These are phyloP conservation scores for Platichthys flesus DNA, from an alignment of 2,113 vertebrate genomes.

Conservation along the genomic window DNA sequence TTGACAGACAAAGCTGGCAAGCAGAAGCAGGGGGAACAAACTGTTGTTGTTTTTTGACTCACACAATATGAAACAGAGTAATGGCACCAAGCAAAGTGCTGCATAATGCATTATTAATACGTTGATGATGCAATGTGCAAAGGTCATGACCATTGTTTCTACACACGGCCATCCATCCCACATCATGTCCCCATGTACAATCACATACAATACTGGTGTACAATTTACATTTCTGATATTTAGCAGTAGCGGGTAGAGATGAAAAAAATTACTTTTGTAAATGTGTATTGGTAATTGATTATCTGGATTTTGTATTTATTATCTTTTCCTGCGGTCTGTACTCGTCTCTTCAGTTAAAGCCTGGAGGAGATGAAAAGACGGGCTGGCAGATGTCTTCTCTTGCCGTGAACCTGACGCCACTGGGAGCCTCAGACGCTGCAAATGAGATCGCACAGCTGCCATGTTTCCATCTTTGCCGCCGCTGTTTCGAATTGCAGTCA, in stretches of 20 bases:
- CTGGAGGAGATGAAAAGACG: conserved; percentile 40
- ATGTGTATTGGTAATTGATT: conserved; percentile 16
- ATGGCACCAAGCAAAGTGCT: conserved; percentile 76
- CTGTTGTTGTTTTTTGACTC: conserved; percentile 70
- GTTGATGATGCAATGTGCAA: conserved; percentile 76
- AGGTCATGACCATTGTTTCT: conserved; percentile 75
- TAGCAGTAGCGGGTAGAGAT: not conserved
- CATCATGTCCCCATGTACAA: not conserved
- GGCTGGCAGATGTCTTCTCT: conserved; percentile 50
- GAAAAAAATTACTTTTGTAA: not conserved
- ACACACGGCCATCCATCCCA: conserved; percentile 51
- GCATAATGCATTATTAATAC: conserved; percentile 81
- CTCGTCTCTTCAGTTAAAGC: conserved; percentile 24
- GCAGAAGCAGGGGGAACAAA: conserved; percentile 65
- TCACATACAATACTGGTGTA: conserved; percentile 2
- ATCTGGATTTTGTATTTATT: not conserved
- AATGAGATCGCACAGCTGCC: conserved; percentile 65
- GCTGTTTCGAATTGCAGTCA: conserved; percentile 13
- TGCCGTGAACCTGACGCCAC: conserved; percentile 38
- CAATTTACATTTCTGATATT: conserved; percentile 22
- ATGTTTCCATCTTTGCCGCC: conserved; percentile 23
- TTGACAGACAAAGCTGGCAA: conserved; percentile 80
- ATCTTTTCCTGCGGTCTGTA: conserved; percentile 2
- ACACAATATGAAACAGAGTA: conserved; percentile 76
- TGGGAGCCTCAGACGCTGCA: conserved; percentile 28